A percentile compares a stretch with the other conserved stretches of the same genome.
Evolutionary conservation across 2,888 invertebrate genomes (phyloP).

Genomic region (Candidula unifasciata): DNA sequence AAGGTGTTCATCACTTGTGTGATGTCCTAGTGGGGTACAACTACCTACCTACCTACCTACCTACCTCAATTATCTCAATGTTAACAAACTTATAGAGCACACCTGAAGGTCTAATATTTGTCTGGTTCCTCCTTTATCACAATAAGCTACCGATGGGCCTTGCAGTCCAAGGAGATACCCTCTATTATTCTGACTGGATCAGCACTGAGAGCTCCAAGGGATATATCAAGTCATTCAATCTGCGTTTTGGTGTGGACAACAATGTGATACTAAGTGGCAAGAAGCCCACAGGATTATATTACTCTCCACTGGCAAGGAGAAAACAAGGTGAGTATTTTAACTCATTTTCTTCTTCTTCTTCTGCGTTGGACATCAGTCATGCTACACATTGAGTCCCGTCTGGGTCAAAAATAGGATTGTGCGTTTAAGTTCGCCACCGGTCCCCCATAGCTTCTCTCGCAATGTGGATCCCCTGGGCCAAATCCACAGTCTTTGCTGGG

Average conservation of each 20-base stretch:
- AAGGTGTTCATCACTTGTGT: too few species aligned
- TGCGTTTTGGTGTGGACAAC: slow-evolving; percentile 59
- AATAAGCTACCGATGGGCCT: slow-evolving; percentile 62
- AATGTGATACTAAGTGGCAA: slow-evolving; percentile 57
- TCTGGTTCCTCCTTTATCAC: not conserved
- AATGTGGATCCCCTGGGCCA: too few species aligned
- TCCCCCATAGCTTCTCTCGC: too few species aligned
- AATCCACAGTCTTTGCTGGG: too few species aligned
- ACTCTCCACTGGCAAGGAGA: slow-evolving; percentile 57
- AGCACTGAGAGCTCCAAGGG: slow-evolving; percentile 52
- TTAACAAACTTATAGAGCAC: not conserved
- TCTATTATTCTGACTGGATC: slow-evolving; percentile 66
- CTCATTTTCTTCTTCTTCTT: too few species aligned
- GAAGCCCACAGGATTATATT: slow-evolving; percentile 59
- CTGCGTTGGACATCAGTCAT: too few species aligned
- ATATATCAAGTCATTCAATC: slow-evolving; percentile 58
- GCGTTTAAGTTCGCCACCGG: too few species aligned
- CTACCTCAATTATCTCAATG: not conserved
- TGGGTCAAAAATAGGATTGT: too few species aligned
- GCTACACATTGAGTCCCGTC: too few species aligned
- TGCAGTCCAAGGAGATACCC: slow-evolving; percentile 56
- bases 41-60: too few species aligned
- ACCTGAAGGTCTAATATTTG: not conserved
- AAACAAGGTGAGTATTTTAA: slow-evolving; percentile 53
- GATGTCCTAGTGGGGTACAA: too few species aligned